Conservation (phyloP, 2,797 vertebrate genomes). For the Distichodus sexfasciatus region DNA sequence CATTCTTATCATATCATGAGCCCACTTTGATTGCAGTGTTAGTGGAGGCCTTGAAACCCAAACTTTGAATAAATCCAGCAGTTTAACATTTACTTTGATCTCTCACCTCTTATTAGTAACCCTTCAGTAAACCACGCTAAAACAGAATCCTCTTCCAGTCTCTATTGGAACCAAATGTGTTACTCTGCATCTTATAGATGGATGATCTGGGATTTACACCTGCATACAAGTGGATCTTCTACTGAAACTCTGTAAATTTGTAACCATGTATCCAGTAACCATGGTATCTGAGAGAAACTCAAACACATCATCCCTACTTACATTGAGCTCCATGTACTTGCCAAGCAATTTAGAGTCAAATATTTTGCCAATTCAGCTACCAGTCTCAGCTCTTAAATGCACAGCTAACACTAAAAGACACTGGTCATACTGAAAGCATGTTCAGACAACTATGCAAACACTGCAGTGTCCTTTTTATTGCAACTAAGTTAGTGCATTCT, state of each 20-base stretch:
- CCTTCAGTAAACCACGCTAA: neutral
- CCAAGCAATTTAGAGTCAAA: neutral
- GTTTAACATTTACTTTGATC: neutral
- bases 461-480: too few species aligned
- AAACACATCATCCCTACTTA: neutral
- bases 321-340: neutral
- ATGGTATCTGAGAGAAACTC: neutral
- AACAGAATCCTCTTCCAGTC: neutral
- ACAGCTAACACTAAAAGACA: neutral
- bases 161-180: neutral
- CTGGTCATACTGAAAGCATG: too few species aligned
- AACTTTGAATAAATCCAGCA: neutral
- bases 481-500: too few species aligned
- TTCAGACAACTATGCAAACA: too few species aligned
- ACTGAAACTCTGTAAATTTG: too few species aligned
- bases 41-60: too few species aligned
- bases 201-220: neutral
- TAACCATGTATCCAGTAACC: neutral
- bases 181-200: neutral
- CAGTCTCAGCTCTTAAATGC: neutral
- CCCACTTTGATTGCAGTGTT: too few species aligned
- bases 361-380: neutral
- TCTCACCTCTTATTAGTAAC: neutral
- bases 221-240: too few species aligned
- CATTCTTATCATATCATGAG: neutral